Conservation (phyloP, 2,113 vertebrate genomes). For the Circaetus gallicus region DNA sequence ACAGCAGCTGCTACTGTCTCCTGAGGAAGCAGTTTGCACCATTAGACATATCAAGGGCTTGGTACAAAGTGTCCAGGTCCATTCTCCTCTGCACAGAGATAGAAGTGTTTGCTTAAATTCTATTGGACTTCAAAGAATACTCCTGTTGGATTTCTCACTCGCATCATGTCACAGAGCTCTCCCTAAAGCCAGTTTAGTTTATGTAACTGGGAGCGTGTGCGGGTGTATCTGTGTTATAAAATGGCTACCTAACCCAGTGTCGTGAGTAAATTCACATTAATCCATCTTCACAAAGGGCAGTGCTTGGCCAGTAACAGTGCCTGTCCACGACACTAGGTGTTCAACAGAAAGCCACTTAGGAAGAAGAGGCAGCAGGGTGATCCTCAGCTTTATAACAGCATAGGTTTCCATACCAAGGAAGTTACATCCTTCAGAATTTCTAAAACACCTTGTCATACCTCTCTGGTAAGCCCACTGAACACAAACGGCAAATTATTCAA, state of each 20-base stretch:
- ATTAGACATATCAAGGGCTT: too few relatives aligned
- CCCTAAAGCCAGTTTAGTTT: not conserved
- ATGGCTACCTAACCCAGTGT: fast-evolving
- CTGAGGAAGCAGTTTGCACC: fast-evolving
- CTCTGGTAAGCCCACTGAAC: not conserved
- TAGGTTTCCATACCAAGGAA: not conserved
- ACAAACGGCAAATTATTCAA: too few relatives aligned
- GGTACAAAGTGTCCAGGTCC: fast-evolving
- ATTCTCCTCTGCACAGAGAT: not conserved
- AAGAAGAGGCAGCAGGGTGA: not conserved
- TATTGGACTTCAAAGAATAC: fast-evolving
- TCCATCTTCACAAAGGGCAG: not conserved
- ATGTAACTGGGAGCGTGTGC: fast-evolving
- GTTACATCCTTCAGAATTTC: not conserved
- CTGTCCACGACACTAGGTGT: fast-evolving
- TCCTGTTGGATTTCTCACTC: not conserved
- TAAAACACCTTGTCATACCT: too few relatives aligned
- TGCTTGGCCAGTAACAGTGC: too few relatives aligned
- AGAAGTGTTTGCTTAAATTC: too few relatives aligned
- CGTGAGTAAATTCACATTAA: fast-evolving
- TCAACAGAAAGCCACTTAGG: fast-evolving
- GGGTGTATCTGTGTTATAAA: not conserved
- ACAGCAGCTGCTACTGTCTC: not conserved
- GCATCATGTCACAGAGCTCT: not conserved
- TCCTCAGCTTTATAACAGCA: not conserved